These are phyloP conservation scores for Pavo muticus DNA, from an alignment of 2,113 vertebrate species.

Conservation along the genomic window DNA sequence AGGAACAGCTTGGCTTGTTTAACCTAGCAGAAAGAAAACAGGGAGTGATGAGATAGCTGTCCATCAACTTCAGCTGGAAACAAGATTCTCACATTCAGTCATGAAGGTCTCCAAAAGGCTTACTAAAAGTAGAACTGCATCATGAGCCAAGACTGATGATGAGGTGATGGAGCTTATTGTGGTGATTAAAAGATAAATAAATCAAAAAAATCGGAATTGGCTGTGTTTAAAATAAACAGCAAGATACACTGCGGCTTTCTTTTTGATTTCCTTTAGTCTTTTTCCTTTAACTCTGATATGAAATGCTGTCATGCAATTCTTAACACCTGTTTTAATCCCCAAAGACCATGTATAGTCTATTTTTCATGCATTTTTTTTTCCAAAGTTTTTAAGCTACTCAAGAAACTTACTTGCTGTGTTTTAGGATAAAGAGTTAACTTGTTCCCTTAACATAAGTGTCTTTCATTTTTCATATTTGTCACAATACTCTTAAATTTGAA, in stretches of 20 bases:
- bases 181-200: not conserved
- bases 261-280: not conserved
- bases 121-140: accelerated
- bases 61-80: not conserved
- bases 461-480: not conserved
- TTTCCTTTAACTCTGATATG: not conserved
- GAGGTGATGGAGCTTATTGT: not conserved
- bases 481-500: not conserved
- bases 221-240: not conserved
- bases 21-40: not conserved
- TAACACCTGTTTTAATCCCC: not conserved
- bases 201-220: not conserved
- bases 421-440: not conserved
- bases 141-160: not conserved
- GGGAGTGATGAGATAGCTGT: not conserved
- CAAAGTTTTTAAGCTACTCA: not conserved
- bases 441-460: not conserved
- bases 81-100: not conserved
- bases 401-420: not conserved
- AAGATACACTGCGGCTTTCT: not conserved
- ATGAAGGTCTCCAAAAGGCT: not conserved
- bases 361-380: not conserved
- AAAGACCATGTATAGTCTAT: not conserved
- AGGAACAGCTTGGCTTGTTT: not conserved
- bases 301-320: not conserved